These are phyloP conservation scores for Setipinna tenuifilis DNA, from an alignment of 2,797 vertebrate species.

Conservation along the genomic window DNA sequence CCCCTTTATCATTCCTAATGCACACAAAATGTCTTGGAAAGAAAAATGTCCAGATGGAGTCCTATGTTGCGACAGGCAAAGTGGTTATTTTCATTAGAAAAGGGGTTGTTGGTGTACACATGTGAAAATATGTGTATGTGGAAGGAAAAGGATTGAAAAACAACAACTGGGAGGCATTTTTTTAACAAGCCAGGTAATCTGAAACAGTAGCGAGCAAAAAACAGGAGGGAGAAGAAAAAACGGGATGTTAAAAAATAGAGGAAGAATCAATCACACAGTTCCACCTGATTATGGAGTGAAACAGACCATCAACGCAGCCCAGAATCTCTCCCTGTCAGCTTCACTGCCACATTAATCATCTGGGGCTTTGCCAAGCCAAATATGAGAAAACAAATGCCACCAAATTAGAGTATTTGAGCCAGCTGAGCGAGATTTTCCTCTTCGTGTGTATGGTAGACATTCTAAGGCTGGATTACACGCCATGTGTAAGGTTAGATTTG, in stretches of 20 bases:
- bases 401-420: slow-evolving; percentile 61
- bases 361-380: slow-evolving; percentile 67
- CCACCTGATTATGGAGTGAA: slow-evolving; percentile 77
- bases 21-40: not conserved
- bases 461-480: slow-evolving; percentile 51
- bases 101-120: not conserved
- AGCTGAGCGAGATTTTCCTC: slow-evolving; percentile 54
- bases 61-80: not conserved
- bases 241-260: slow-evolving; percentile 46
- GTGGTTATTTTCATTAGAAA: not conserved
- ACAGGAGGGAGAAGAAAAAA: not conserved
- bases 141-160: slow-evolving; percentile 44
- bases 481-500: slow-evolving; percentile 59
- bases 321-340: slow-evolving; percentile 64
- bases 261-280: slow-evolving; percentile 61
- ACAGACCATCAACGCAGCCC: slow-evolving; percentile 75
- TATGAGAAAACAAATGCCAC: slow-evolving; percentile 64
- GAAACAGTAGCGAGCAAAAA: slow-evolving; percentile 62
- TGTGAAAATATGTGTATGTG: not conserved
- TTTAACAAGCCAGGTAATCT: slow-evolving; percentile 65
- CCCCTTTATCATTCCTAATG: not conserved
- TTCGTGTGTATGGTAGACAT: slow-evolving; percentile 51
- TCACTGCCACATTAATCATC: slow-evolving; percentile 72
- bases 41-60: not conserved
- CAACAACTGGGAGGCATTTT: slow-evolving; percentile 54